phyloP scores from a whole-genome alignment of 2,888 invertebrate genomes.

The Galerucella pusilla region DNA sequence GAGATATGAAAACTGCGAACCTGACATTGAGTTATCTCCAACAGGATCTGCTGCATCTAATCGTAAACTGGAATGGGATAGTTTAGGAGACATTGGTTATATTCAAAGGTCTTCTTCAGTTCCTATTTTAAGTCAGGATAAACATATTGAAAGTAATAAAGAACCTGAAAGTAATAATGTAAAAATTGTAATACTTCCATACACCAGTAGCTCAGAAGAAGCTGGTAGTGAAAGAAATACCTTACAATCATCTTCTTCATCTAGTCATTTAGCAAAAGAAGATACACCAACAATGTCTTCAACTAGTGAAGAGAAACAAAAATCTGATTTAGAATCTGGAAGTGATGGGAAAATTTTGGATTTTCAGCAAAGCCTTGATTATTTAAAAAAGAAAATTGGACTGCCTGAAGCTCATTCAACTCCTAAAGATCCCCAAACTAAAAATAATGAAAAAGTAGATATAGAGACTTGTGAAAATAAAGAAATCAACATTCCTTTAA shows the following conservation, averaged over 20 bases:
- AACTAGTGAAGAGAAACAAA: constrained; percentile 17
- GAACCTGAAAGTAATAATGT: constrained; percentile 24
- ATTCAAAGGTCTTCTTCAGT: constrained; percentile 60
- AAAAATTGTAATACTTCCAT: constrained; percentile 37
- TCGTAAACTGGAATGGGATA: constrained; percentile 87
- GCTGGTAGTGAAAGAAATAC: constrained; percentile 19
- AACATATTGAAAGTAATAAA: constrained; percentile 18
- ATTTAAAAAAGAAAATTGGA: constrained; percentile 59
- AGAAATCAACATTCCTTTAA: constrained; percentile 9
- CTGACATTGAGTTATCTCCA: constrained; percentile 68
- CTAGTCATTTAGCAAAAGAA: constrained; percentile 26
- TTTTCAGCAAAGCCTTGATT: constrained; percentile 46
- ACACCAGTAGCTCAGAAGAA: constrained; percentile 41
- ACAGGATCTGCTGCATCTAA: constrained; percentile 80
- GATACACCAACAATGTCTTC: constrained; percentile 17
- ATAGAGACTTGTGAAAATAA: neutral
- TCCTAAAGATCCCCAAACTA: constrained; percentile 55
- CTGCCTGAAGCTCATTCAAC: constrained; percentile 70
- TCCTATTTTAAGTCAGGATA: constrained; percentile 49
- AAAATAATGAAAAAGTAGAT: constrained; percentile 10
- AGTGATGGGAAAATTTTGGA: constrained; percentile 39
- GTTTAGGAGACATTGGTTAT: constrained; percentile 88
- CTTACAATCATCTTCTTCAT: constrained; percentile 31
- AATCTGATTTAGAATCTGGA: constrained; percentile 29
- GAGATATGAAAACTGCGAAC: constrained; percentile 25